These are phyloP conservation scores for Engraulis encrasicolus DNA, from an alignment of 2,113 vertebrate species.

Conservation along the genomic window DNA sequence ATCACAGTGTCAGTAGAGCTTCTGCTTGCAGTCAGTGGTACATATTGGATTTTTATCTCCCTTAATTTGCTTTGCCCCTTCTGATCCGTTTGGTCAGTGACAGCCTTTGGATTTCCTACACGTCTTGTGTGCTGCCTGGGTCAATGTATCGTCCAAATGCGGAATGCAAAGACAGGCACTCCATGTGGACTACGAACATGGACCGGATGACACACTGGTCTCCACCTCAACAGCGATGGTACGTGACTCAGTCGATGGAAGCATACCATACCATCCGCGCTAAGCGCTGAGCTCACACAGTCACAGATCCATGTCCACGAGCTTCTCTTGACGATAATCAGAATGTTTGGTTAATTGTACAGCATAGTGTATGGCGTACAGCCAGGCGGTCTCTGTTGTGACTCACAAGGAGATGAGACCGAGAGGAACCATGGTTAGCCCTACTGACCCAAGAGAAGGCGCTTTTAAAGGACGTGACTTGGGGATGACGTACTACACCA, in stretches of 20 bases:
- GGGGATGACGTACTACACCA: constrained; percentile 5
- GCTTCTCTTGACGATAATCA: not conserved
- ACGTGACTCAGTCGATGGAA: not conserved
- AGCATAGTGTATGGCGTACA: not conserved
- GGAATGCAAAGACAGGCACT: not conserved
- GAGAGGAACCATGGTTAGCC: not conserved
- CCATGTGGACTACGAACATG: not conserved
- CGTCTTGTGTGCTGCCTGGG: not conserved
- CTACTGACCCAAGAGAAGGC: not conserved
- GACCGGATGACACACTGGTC: not conserved
- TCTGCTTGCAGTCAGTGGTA: not conserved
- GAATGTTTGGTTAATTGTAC: constrained; percentile 5
- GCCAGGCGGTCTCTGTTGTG: not conserved
- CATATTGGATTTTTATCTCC: not conserved
- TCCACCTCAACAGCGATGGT: not conserved
- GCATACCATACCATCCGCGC: not conserved
- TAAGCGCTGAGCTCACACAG: not conserved
- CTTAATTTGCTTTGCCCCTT: no score
- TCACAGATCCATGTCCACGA: not conserved
- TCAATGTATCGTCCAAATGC: not conserved
- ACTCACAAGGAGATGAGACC: constrained; percentile 1
- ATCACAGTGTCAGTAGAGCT: not conserved
- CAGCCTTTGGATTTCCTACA: not conserved
- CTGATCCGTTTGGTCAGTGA: not conserved
- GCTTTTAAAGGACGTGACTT: constrained; percentile 20